Evolutionary conservation across 2,797 vertebrate genomes (phyloP).

Genomic region (Carapus acus): DNA sequence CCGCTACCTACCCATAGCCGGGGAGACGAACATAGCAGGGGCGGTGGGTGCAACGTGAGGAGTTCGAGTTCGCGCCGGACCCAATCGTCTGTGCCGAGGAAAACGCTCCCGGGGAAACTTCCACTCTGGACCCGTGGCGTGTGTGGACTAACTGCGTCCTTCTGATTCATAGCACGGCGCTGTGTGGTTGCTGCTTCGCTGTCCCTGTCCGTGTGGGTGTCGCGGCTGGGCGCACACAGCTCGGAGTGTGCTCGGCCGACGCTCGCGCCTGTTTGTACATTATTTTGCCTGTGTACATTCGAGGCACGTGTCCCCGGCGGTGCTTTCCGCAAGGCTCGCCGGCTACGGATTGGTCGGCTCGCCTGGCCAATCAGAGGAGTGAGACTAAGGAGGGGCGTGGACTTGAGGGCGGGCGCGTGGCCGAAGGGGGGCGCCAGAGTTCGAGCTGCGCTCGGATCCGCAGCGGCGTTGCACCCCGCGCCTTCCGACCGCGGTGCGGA

Average conservation of each 20-base stretch:
- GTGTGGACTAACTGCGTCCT: too few species aligned
- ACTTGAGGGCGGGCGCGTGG: too few species aligned
- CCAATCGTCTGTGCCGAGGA: too few species aligned
- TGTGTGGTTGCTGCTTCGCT: too few species aligned
- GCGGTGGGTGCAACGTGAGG: too few species aligned
- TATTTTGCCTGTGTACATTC: constrained; percentile 25
- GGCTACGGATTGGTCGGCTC: constrained; percentile 54
- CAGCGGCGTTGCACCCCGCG: background rate
- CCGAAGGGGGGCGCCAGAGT: background rate
- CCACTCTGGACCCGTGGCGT: too few species aligned
- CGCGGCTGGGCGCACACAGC: background rate
- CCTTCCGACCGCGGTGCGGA: background rate
- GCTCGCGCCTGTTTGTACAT: background rate
- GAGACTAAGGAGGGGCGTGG: background rate
- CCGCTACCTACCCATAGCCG: too few species aligned
- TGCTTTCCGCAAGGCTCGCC: constrained; percentile 47
- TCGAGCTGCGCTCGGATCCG: constrained; percentile 26
- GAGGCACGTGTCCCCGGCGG: constrained; percentile 63
- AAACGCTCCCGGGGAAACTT: too few species aligned
- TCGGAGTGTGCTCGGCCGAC: background rate
- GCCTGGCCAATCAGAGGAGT: constrained; percentile 52
- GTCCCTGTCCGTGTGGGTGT: background rate
- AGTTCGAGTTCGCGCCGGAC: too few species aligned
- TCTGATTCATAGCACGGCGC: too few species aligned
- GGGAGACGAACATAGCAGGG: too few species aligned